Evolutionary conservation across 2,888 invertebrate species (phyloP).

Genomic region (Phanerotoma sp.): DNA sequence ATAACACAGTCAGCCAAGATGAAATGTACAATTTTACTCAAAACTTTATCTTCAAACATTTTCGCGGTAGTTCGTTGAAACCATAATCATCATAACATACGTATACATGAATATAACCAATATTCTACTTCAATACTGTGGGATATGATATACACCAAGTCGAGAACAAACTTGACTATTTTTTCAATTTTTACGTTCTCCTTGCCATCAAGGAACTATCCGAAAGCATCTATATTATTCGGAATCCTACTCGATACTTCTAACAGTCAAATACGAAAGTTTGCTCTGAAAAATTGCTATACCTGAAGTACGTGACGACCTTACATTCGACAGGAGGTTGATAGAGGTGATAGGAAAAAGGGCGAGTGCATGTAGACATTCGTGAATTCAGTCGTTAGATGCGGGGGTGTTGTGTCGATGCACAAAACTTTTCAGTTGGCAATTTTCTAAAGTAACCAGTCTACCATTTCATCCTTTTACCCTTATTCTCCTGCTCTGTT

Average conservation of each 20-base stretch:
- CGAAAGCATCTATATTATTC: too few relatives aligned
- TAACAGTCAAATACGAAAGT: neutral
- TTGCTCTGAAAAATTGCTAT: slow-evolving; percentile 33
- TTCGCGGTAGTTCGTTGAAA: neutral
- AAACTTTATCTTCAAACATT: neutral
- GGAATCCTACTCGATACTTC: neutral
- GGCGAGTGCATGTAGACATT: neutral
- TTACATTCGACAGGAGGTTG: neutral
- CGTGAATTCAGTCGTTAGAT: neutral
- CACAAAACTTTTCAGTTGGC: slow-evolving; percentile 37
- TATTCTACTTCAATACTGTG: too few relatives aligned
- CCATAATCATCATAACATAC: neutral
- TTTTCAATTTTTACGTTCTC: too few relatives aligned
- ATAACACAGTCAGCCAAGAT: neutral
- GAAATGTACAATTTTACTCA: neutral
- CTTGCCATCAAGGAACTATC: too few relatives aligned
- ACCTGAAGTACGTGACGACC: slow-evolving; percentile 26
- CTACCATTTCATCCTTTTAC: slow-evolving; percentile 1
- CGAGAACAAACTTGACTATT: neutral
- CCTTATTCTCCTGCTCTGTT: slow-evolving; percentile 4
- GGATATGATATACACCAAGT: too few relatives aligned
- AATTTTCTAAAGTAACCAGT: slow-evolving; percentile 48
- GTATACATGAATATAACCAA: too few relatives aligned
- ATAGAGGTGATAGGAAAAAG: neutral
- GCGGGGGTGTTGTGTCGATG: slow-evolving; percentile 1